Percentiles rank a stretch among this genome's conserved stretches.
These are phyloP conservation scores for Meloidogyne floridensis DNA, from an alignment of 1,140 invertebrate species.

Conservation along the genomic window DNA sequence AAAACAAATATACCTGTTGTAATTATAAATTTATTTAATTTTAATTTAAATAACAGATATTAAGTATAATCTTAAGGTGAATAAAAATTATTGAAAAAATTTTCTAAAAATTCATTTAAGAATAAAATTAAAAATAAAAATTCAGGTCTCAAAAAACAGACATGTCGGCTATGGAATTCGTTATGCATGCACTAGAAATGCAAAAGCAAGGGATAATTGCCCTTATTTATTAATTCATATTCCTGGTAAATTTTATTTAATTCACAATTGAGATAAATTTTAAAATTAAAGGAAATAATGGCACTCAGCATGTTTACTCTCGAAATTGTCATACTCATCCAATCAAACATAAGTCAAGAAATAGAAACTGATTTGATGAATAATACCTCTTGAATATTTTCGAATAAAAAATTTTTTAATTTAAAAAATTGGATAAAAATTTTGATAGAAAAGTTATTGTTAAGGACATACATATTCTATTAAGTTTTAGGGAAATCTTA, in stretches of 20 bases:
- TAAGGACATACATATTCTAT: no score
- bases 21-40: no score
- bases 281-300: constrained; percentile 7
- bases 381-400: no score
- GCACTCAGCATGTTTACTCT: neutral
- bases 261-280: no score
- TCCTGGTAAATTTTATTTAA: neutral
- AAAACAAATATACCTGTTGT: no score
- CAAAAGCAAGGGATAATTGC: constrained; percentile 21
- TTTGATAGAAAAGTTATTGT: no score
- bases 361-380: neutral
- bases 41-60: no score
- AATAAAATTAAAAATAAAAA: neutral
- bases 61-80: no score
- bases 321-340: constrained; percentile 17
- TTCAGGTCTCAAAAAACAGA: constrained; percentile 18
- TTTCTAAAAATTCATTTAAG: neutral
- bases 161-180: constrained; percentile 15
- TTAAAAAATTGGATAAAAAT: no score
- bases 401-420: no score
- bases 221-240: constrained; percentile 18
- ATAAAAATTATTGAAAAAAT: neutral
- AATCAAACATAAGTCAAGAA: neutral
- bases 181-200: constrained; percentile 21
- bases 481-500: no score